A percentile compares a stretch with the other conserved stretches of the same genome.
Evolutionary conservation across 2,888 invertebrate species (phyloP).

Genomic region (Pinctada fucata): DNA sequence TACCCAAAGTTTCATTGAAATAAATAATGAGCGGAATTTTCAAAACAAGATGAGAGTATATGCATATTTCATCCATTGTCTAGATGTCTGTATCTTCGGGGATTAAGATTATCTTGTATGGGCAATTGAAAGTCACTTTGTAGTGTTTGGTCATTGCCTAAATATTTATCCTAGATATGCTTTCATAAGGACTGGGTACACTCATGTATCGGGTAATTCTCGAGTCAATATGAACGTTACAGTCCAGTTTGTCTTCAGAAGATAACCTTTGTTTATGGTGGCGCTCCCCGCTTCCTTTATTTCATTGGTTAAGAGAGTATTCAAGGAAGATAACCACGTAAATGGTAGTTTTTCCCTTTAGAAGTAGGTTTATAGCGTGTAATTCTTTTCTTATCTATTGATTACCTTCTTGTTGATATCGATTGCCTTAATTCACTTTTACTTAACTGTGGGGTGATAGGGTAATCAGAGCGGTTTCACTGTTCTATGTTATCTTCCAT

Average conservation of each 20-base stretch:
- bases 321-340: not conserved
- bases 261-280: not conserved
- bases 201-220: not conserved
- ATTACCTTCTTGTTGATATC: not conserved
- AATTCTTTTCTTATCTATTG: not conserved
- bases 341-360: not conserved
- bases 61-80: too few species aligned
- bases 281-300: not conserved
- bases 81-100: too few species aligned
- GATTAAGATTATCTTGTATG: not conserved
- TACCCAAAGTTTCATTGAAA: too few species aligned
- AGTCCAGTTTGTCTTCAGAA: not conserved
- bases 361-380: not conserved
- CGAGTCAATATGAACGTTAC: not conserved
- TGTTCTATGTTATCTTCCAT: too few species aligned
- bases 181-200: not conserved
- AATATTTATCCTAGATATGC: not conserved
- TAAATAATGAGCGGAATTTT: too few species aligned
- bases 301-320: not conserved
- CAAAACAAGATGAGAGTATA: too few species aligned
- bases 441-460: not conserved
- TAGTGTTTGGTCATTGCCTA: not conserved
- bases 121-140: conserved; percentile 1
- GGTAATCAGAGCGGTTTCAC: not conserved
- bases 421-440: conserved; percentile 1